Base-by-base conservation (phyloP, 1,140 invertebrate genomes). In the Drosophila repletoides region DNA sequence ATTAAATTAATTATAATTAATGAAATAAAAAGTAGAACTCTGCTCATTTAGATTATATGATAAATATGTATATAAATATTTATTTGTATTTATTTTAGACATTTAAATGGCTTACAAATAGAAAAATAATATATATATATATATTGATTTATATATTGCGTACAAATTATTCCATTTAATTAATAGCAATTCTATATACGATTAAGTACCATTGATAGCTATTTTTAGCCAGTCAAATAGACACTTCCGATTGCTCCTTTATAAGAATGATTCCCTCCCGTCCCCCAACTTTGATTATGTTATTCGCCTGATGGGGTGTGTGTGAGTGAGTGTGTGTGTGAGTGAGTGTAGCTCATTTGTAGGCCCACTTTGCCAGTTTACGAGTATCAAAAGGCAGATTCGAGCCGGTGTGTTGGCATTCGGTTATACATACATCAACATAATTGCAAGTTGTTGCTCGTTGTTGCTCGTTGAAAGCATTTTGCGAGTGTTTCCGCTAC, bases 361-460 rank as follows among this genome's bases (percentile, higher is more conserved):
- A 26, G 53, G 43, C 60, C 28, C 36, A 60, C 55, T 60, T 34
- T 49, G 21, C 33, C 55, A 60, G n/a, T n/a, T n/a, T n/a, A n/a
- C n/a, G n/a, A n/a, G n/a, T n/a, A n/a, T n/a, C n/a, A n/a, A n/a
- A 51, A 41, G 55, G 55, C 29, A 31, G 45, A 66, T 45, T 60
- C 14, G 10, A 24, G n/a, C 7, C 24, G 7, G 9, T 22, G 10
- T 12, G 21, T 34, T 14, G 38, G 31, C 60, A 56, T 40, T 28
- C 24, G 29, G 24, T 48, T 63, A 21, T 28, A 61, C 53, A 21
- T 28, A 61, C 65, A 53, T 68, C 65, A 68, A 68, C 65, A 61
- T 68, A 68, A 68, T 68, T 68, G 48, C 56, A 61, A 61, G 65
- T 68, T 68, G 65, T 63, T 55, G 58, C 34, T 10, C 43, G 65